These are phyloP conservation scores for Hesperophylax magnus DNA, from an alignment of 1,140 invertebrate species.

Conservation along the genomic window DNA sequence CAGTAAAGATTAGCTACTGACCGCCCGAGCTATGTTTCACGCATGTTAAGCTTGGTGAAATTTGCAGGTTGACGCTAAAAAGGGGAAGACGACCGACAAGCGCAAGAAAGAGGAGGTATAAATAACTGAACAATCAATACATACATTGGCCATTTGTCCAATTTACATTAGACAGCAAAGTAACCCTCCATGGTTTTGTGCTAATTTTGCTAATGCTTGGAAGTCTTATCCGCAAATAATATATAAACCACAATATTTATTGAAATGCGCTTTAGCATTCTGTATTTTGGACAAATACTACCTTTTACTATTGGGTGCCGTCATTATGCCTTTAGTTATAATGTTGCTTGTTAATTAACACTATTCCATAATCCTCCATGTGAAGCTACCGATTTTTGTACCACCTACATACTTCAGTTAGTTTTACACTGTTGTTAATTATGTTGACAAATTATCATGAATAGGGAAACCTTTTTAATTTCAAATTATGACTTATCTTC, in stretches of 20 bases:
- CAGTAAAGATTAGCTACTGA: background rate
- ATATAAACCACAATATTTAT: background rate
- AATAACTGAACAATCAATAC: conserved; percentile 56
- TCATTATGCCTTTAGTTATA: background rate
- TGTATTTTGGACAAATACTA: conserved; percentile 15
- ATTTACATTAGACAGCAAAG: conserved; percentile 11
- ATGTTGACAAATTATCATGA: too few relatives aligned
- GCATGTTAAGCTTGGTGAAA: conserved; percentile 59
- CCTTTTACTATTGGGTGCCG: background rate
- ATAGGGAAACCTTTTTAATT: too few relatives aligned
- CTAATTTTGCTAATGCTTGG: background rate
- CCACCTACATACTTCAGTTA: too few relatives aligned
- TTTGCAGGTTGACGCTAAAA: conserved; percentile 72
- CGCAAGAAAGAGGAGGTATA: conserved; percentile 72
- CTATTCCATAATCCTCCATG: background rate
- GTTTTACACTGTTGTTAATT: too few relatives aligned
- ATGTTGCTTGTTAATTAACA: background rate
- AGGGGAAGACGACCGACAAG: conserved; percentile 68
- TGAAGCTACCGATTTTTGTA: too few relatives aligned
- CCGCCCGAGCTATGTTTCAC: conserved; percentile 40
- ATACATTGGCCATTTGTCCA: conserved; percentile 36
- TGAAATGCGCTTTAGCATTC: background rate
- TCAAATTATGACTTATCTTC: too few relatives aligned
- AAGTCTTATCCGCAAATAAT: background rate
- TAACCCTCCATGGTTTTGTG: background rate